phyloP scores from a whole-genome alignment of 2,888 invertebrate species.

The Esperia sulphurella region DNA sequence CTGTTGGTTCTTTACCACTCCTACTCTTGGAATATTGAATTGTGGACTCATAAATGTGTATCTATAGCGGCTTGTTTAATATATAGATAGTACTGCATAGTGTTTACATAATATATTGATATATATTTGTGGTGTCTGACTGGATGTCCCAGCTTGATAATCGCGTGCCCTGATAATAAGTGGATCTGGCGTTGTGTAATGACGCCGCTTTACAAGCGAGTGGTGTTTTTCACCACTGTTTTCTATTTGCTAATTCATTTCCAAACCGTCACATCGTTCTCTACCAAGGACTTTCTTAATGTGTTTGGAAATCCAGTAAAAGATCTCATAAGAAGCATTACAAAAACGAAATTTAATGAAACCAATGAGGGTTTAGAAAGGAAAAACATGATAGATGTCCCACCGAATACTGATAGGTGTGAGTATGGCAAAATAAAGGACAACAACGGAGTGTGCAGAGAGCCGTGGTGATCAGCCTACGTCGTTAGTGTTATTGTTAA shows the following conservation, averaged over 20 bases:
- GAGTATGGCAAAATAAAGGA: constrained; percentile 38
- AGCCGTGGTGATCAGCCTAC: constrained; percentile 44
- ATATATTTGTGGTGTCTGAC: constrained; percentile 19
- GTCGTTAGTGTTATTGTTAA: constrained; percentile 11
- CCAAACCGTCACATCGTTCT: constrained; percentile 35
- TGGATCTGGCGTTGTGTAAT: constrained; percentile 48
- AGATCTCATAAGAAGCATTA: constrained; percentile 38
- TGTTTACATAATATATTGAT: constrained; percentile 1
- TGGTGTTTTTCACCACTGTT: constrained; percentile 49
- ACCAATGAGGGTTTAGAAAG: constrained; percentile 13
- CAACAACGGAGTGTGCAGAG: constrained; percentile 53
- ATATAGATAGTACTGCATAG: constrained; percentile 8
- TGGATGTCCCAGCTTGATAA: constrained; percentile 41
- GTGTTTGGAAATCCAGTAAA: constrained; percentile 60
- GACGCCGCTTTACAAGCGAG: constrained; percentile 51
- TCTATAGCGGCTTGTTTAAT: not conserved
- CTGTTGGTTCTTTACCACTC: too few species aligned
- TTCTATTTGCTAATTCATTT: constrained; percentile 38
- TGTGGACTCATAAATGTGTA: not conserved
- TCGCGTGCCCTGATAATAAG: constrained; percentile 31
- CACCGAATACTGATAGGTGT: constrained; percentile 43
- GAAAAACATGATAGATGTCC: constrained; percentile 54
- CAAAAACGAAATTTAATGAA: constrained; percentile 7
- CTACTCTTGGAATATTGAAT: not conserved
- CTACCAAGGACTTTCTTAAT: constrained; percentile 41